Base-by-base conservation (phyloP, 2,888 invertebrate genomes). In the Amblyjoppa fuscipennis region DNA sequence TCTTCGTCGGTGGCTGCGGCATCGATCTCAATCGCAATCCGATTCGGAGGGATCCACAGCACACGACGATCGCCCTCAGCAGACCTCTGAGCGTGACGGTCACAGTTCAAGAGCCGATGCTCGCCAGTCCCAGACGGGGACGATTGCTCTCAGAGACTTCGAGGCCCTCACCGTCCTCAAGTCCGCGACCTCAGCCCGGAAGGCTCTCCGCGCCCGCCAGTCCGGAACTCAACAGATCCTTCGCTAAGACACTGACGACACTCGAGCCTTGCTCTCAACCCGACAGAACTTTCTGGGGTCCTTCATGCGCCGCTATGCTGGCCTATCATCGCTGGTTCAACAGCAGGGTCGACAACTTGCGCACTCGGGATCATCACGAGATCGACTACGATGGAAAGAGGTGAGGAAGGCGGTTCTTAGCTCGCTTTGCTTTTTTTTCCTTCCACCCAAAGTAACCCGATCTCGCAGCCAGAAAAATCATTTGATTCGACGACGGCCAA, bases 1-100 rank as follows among this genome's bases (percentile, higher is more conserved):
- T 98, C 51, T 98, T 98, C 91, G 95, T 96, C n/a, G 95, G 96
- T 4, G 95, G 95, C 20, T 95, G 96, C 85, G 95, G 95, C 88
- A 95, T 95, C 86, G 96, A 96, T 89, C 95, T 94, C 68, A 96
- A 96, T 94, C 95, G 96, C 82, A 96, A 96, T 91, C 95, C 95
- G 51, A 95, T 94, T 86, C 95, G 95, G 64, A 95, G 96, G 90
- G 96, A 96, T 84, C 96, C 96, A 28, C 96, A 96, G 90, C 96
- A 96, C 93, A 95, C 96, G 9, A 96, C 96, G 0, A 94, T 96
- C 34, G 95, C 96, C 61, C 94, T 96, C 70, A 96, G 95, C 87
- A 94, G 96, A 79, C 95, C 96, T 78, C 95, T 96, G 81, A 96
- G 95, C 93, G 96, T 96, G 7, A 96, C 96, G 16, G 96, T 96